Evolutionary conservation across 2,888 invertebrate species (phyloP).

Genomic region (Drosophila silvestris): DNA sequence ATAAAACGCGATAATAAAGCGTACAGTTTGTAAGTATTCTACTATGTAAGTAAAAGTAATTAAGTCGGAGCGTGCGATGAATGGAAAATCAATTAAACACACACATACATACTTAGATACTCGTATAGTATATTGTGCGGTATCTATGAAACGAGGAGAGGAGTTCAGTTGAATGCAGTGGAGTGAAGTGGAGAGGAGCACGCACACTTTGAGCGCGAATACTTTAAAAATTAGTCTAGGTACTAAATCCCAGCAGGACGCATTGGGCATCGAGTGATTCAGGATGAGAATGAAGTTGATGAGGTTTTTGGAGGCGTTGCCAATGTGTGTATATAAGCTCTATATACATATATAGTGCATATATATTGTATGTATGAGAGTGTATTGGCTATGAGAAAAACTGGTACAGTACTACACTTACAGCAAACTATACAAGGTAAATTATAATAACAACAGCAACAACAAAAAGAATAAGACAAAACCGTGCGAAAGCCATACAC

Average conservation of each 20-base stretch:
- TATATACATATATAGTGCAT: constrained; percentile 40
- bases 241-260: constrained; percentile 43
- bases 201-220: constrained; percentile 56
- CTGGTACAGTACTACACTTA: constrained; percentile 77
- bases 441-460: constrained; percentile 48
- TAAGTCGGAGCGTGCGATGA: constrained; percentile 47
- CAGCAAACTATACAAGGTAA: constrained; percentile 80
- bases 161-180: not conserved
- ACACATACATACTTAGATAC: constrained; percentile 31
- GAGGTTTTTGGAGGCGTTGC: constrained; percentile 34
- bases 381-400: constrained; percentile 53
- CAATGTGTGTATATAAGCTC: constrained; percentile 70
- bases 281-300: constrained; percentile 19
- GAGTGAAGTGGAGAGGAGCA: constrained; percentile 3
- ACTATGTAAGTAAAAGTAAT: constrained; percentile 73
- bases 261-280: constrained; percentile 42
- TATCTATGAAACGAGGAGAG: constrained; percentile 21
- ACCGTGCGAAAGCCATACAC: constrained; percentile 64
- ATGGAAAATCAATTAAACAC: constrained; percentile 69
- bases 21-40: constrained; percentile 78
- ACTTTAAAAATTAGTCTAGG: constrained; percentile 42
- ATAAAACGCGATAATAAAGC: constrained; percentile 59
- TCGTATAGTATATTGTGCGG: constrained; percentile 33
- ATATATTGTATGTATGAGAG: constrained; percentile 41
- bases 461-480: constrained; percentile 34